Percentiles rank a stretch among this genome's conserved stretches.
Evolutionary conservation across 2,113 vertebrate species (phyloP).

Genomic region (Tupaia chinensis): DNA sequence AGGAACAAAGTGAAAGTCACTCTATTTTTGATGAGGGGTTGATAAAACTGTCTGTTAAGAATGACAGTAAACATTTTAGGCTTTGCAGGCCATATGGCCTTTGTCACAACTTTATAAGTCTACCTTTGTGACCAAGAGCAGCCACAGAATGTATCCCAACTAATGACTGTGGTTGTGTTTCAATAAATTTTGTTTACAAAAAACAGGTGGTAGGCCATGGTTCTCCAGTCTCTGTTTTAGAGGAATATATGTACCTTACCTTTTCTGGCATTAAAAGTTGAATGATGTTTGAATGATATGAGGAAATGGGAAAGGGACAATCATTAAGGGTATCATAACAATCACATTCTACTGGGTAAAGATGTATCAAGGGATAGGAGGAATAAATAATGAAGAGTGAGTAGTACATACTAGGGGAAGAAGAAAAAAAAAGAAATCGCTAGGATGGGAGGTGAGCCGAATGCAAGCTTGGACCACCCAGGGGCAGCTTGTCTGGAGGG

Average conservation of each 20-base stretch:
- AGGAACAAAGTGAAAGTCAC: conserved; percentile 20
- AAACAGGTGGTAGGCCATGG: conserved; percentile 16
- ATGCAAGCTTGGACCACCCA: too few species aligned
- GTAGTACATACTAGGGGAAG: background rate
- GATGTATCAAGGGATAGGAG: background rate
- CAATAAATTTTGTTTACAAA: conserved; percentile 51
- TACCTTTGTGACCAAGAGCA: background rate
- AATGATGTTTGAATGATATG: background rate
- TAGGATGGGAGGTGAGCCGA: background rate
- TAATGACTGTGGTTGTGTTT: background rate
- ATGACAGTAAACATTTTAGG: conserved; percentile 31
- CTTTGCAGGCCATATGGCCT: background rate
- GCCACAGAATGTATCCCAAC: background rate
- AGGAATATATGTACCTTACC: background rate
- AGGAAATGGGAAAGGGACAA: background rate
- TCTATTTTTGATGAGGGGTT: background rate
- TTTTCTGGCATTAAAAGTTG: background rate
- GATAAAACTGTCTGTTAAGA: background rate
- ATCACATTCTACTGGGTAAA: background rate
- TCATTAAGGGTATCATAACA: background rate
- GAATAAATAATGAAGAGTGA: background rate
- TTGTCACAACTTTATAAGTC: conserved; percentile 10
- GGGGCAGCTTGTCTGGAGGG: background rate
- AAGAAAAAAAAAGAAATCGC: background rate
- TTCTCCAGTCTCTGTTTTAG: conserved; percentile 8